Evolutionary conservation across 2,113 vertebrate species (phyloP), one percentile per base, ranked within the genome.

Genomic region (Megaptera novaeangliae): DNA sequence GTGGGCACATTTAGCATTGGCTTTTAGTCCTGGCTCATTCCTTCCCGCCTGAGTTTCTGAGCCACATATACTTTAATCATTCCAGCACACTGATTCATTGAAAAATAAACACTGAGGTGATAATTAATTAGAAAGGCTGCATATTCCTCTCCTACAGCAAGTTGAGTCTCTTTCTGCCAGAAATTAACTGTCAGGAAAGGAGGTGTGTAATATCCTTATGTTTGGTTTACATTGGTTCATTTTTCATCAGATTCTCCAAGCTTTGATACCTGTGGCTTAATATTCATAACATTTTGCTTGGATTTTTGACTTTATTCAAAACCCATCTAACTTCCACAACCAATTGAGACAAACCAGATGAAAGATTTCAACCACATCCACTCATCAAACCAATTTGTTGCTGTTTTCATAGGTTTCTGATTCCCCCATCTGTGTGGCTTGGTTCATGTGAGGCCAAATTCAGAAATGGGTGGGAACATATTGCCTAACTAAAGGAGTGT

Each of bases 51-150:
- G 77, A 57, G n/a, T 86, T n/a, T 89, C 91, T 75, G 9, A 78
- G 14, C 34, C 68, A 46, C 92, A 36, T 78, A 46, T 74, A 94
- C 93, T 93, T 86, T 87, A 96, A 93, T 74, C 85, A 90, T 80
- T 88, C 71, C 93, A 93, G 88, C 71, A 95, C 86, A 96, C 88
- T 93, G 83, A 63, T 39, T 94, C 93, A 49, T 6, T 95, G 69
- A 92, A 96, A 96, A 95, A 94, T 84, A 98, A 98, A 98, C 83
- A 93, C 68, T 13, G 95, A 84, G 90, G 71, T 97, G 94, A 91
- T 96, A 97, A 98, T 98, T 97, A 97, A 98, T 97, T 98, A 94
- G 92, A 93, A 94, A 66, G 97, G 11, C 89, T 94, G 23, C 59
- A 64, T 94, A 93, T 94, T 90, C 17, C 75, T 82, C 75, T 95